Evolutionary conservation across 2,888 invertebrate species (phyloP), one percentile per base, ranked within the genome.

Genomic region (Pristionchus exspectatus): DNA sequence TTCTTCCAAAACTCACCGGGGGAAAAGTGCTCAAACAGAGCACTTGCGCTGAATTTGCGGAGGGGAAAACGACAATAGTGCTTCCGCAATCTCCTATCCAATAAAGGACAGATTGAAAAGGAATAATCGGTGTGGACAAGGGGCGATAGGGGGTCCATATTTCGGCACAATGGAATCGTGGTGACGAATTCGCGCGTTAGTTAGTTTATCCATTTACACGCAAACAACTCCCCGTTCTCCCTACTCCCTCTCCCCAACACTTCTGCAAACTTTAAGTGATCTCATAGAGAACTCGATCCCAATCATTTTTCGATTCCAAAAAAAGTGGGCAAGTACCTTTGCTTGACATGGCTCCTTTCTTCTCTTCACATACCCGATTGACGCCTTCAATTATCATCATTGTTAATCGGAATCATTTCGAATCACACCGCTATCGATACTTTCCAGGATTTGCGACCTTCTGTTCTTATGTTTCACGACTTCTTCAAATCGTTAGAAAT

Each of bases 21-120:
- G n/a, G 69, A 72, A 69, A 72, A 72, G 69, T 72, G 69, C 69
- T 30, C 69, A 72, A 72, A 72, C 69, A 72, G 69, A 72, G 69
- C 12, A 50, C 44, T 50, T 50, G 44, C 44, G 44, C 44, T 50
- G 33, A 30, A 18, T 9, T 16, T 63, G 69, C 12, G 33, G 69
- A 72, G 10, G 66, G 69, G 33, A 38, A 72, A 33, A 18, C 69
- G 69, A 33, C 69, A 7, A n/a, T 21, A 33, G 30, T 72, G 2
- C 30, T 72, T 33, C 69, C 30, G 10, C 44, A 50, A 50, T 50
- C 44, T 50, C 44, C 5, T 66, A 66, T 66, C 24, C 66, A 69
- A 69, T 69, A 69, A 69, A 69, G 63, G 24, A 24, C 24, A 24
- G 1, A 7, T 63, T n/a, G n/a, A 63, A 63, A 63, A n/a, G 21